These are phyloP conservation scores for Amblyraja radiata DNA, from an alignment of 2,797 vertebrate genomes.

Conservation along the genomic window DNA sequence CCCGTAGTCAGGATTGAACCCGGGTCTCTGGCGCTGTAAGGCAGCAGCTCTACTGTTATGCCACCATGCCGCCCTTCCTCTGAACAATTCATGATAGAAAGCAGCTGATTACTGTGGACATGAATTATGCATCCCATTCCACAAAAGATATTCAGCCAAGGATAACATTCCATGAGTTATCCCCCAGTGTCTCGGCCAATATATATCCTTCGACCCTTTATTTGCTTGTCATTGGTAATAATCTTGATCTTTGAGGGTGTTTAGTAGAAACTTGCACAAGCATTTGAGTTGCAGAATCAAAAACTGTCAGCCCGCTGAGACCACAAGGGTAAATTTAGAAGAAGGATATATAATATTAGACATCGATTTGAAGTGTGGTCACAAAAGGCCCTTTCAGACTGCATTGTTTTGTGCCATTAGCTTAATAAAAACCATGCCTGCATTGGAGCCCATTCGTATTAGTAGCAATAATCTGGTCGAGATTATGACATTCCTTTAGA, in stretches of 20 bases:
- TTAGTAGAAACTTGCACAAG: too few relatives aligned
- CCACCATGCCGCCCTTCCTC: not conserved
- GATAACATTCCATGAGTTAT: not conserved
- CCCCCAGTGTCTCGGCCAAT: too few relatives aligned
- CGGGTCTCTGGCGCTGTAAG: too few relatives aligned
- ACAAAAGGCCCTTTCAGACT: not conserved
- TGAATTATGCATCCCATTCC: not conserved
- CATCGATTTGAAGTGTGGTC: not conserved
- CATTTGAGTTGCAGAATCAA: not conserved
- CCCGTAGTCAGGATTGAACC: too few relatives aligned
- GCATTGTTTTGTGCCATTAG: not conserved
- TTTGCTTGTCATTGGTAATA: too few relatives aligned
- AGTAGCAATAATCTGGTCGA: not conserved
- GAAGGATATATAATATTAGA: not conserved
- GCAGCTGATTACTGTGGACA: not conserved
- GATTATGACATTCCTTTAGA: not conserved
- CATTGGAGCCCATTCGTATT: not conserved
- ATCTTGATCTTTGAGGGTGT: too few relatives aligned
- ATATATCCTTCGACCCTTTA: too few relatives aligned
- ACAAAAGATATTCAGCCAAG: not conserved
- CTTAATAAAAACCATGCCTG: conserved; percentile 23
- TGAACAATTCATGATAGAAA: not conserved
- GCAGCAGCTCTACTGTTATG: too few relatives aligned
- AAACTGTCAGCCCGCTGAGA: not conserved
- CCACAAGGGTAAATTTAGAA: not conserved